Conservation (phyloP, 2,797 vertebrate genomes). For the Capromys pilorides region DNA sequence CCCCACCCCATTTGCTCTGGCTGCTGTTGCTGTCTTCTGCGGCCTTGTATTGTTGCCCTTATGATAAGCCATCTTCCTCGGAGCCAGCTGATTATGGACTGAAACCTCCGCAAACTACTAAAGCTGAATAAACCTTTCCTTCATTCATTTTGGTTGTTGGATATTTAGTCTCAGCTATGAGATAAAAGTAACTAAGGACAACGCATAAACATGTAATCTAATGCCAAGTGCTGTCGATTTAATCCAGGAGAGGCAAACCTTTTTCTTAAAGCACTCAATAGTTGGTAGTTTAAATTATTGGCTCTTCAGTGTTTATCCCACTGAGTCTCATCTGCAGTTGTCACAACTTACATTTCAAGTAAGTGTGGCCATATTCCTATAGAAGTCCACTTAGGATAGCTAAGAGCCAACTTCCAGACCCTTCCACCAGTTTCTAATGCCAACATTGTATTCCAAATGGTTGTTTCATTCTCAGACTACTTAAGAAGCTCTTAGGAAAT, state of each 20-base stretch:
- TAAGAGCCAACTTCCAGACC: background rate
- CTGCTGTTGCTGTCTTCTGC: too few relatives aligned
- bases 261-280: background rate
- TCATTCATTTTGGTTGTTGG: too few relatives aligned
- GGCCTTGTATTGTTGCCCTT: too few relatives aligned
- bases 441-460: background rate
- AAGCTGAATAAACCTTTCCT: too few relatives aligned
- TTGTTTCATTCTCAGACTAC: background rate
- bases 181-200: too few relatives aligned
- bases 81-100: too few relatives aligned
- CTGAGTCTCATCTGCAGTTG: background rate
- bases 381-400: background rate
- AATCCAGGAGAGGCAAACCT: background rate
- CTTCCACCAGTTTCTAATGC: background rate
- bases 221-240: background rate
- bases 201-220: too few relatives aligned
- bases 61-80: too few relatives aligned
- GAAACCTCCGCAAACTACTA: too few relatives aligned
- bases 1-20: too few relatives aligned
- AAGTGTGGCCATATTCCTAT: background rate
- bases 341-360: background rate
- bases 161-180: too few relatives aligned
- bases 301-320: background rate
- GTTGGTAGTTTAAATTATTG: background rate
- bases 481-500: background rate